Base-by-base conservation (phyloP, 2,113 vertebrate genomes). In the Gobio gobio region DNA sequence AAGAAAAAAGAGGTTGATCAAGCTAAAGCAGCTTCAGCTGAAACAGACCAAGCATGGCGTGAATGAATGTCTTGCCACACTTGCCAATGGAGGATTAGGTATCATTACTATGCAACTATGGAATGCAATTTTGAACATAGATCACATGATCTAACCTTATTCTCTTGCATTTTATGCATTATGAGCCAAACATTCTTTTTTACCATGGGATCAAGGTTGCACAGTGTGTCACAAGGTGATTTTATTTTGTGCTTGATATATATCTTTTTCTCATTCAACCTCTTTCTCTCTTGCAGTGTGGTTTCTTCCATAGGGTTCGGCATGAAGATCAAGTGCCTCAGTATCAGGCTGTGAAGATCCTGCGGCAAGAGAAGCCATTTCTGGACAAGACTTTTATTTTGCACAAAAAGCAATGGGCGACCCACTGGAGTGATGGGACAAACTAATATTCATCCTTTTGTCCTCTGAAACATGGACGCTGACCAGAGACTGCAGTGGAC, bases 261-360 rank as follows among this genome's bases (percentile, higher is more conserved):
- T 12, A 63, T 63, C 10, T 63, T 18, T 68, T 10, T 10, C 18
- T 70, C 20, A 43, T 72, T 75, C 8, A 45, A 4, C 3, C 70
- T 77, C 0, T 54, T 43, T 83, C 58, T 68, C 24, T 26, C 33
- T 66, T 13, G 75, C 85, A 99, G 97, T 92, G 97, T 91, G 97
- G 97, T 45, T 99, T 99, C 90, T 98, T 99, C 94, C 96, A 87
- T 76, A 95, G 97, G 26, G 94, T 93, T 0, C 95, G 93, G 77
- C 92, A 93, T 86, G 91, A 93, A 87, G 96, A 97, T 84, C 94
- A 95, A 0, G 92, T 98, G 87, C 97, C 97, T 63, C 97, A 96
- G 90, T 96, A 97, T 93, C 96, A 98, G 0, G 97, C 97, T 0
- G 96, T 99, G 76, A 97, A 96, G 95, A 98, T 98, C 90, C 96